Percentiles rank a stretch among this genome's conserved stretches.
phyloP scores from a whole-genome alignment of 2,888 invertebrate genomes.

The Spilarctia lutea region DNA sequence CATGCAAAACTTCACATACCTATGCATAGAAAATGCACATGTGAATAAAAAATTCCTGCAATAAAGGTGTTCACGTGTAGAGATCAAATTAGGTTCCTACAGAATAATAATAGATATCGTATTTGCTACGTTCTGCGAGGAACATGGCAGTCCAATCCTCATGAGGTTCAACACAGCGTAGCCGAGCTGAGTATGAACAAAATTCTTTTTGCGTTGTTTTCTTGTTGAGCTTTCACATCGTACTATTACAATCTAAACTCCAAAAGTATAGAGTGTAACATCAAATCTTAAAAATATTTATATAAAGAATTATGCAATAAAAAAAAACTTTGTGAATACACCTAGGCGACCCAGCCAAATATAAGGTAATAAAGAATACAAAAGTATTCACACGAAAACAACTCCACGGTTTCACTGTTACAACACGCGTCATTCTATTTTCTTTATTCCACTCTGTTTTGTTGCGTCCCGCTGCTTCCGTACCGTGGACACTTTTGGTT shows the following conservation, averaged over 20 bases:
- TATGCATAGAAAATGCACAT: not conserved
- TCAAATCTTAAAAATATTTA: not conserved
- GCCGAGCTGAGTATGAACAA: constrained; percentile 57
- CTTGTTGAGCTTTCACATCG: constrained; percentile 72
- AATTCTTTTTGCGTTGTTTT: constrained; percentile 77
- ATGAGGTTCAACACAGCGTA: constrained; percentile 59
- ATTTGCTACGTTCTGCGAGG: constrained; percentile 51
- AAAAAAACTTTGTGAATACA: constrained; percentile 9
- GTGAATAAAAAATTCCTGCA: not conserved
- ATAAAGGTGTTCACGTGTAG: constrained; percentile 26
- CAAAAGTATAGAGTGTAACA: constrained; percentile 27
- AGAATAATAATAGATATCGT: constrained; percentile 3
- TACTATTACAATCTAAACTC: constrained; percentile 60
- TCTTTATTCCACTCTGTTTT: constrained; percentile 79
- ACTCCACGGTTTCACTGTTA: constrained; percentile 65
- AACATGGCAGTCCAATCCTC: constrained; percentile 53
- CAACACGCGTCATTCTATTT: constrained; percentile 78
- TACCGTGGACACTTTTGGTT: constrained; percentile 84
- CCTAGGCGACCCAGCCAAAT: constrained; percentile 1
- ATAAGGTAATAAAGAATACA: constrained; percentile 16
- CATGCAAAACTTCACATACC: constrained; percentile 10
- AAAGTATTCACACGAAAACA: constrained; percentile 38
- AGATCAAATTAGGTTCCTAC: constrained; percentile 30
- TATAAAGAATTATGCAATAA: not conserved
- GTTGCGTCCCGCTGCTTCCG: constrained; percentile 82